phyloP scores from a whole-genome alignment of 2,113 vertebrate species.

The Catagonus wagneri region DNA sequence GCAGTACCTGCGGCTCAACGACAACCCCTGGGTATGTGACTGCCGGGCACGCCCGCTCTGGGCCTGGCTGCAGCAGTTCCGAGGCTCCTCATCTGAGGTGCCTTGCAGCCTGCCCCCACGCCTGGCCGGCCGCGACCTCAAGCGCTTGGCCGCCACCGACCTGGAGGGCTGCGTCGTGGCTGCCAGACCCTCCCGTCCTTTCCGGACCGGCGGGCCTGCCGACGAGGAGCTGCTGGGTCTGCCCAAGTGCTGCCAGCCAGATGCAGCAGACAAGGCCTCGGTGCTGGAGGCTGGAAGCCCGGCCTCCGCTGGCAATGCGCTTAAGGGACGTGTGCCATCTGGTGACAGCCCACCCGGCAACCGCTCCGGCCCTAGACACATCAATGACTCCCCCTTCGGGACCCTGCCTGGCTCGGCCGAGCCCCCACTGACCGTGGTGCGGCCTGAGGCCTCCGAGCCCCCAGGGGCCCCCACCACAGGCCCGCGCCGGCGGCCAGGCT shows the following conservation, averaged over 20 bases:
- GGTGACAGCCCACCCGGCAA: conserved; percentile 88
- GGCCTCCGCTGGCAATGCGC: conserved; percentile 85
- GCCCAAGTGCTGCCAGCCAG: conserved; percentile 93
- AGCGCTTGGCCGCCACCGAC: conserved; percentile 91
- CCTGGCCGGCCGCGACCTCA: conserved; percentile 93
- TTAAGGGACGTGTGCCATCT: conserved; percentile 81
- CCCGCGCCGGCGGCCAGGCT: conserved; percentile 96
- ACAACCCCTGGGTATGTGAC: conserved; percentile 99
- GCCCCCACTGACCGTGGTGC: conserved; percentile 91
- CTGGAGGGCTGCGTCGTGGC: conserved; percentile 91
- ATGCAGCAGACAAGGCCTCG: conserved; percentile 92
- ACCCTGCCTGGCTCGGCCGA: conserved; percentile 94
- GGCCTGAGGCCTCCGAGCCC: conserved; percentile 91
- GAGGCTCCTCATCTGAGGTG: conserved; percentile 96
- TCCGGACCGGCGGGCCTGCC: conserved; percentile 86
- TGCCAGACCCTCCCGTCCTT: conserved; percentile 58
- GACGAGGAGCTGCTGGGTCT: conserved; percentile 86
- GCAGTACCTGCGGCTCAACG: conserved; percentile 97
- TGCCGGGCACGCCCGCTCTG: conserved; percentile 96
- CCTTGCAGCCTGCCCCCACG: conserved; percentile 93
- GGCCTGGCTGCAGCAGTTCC: conserved; percentile 98
- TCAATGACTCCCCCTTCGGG: conserved; percentile 95
- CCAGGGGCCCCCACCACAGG: conserved; percentile 94
- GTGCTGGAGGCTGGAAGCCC: conserved; percentile 90
- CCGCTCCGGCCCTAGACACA: conserved; percentile 94